A percentile compares a stretch with the other conserved stretches of the same genome.
Evolutionary conservation across 2,113 vertebrate genomes (phyloP).

Genomic region (Tichodroma muraria): DNA sequence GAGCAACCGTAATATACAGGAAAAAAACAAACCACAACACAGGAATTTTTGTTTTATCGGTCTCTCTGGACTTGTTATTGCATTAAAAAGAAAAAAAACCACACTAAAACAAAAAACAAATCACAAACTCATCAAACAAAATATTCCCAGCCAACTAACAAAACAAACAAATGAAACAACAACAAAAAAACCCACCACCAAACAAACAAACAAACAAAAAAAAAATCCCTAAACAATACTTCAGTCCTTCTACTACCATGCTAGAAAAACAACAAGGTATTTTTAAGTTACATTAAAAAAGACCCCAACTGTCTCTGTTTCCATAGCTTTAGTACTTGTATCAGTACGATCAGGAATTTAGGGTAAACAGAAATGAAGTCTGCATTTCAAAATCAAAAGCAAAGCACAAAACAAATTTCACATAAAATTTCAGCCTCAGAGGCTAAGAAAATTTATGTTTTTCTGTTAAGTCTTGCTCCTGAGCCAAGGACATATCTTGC

Average conservation of each 20-base stretch:
- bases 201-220: not conserved
- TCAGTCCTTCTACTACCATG: not conserved
- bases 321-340: not conserved
- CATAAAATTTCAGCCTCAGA: conserved; percentile 15
- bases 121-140: not conserved
- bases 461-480: not conserved
- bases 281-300: not conserved
- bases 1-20: not conserved
- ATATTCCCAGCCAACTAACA: not conserved
- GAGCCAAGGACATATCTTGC: conserved; percentile 4
- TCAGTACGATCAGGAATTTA: not conserved
- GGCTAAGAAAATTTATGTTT: conserved; percentile 3
- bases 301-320: not conserved
- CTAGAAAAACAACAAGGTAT: not conserved
- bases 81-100: not conserved
- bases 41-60: not conserved
- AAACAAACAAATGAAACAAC: not conserved
- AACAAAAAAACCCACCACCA: not conserved
- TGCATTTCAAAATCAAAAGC: conserved; percentile 9
- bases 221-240: not conserved
- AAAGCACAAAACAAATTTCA: not conserved
- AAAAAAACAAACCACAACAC: rapidly evolving
- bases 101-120: not conserved
- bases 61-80: not conserved
- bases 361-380: not conserved